Percentiles rank a stretch among this genome's conserved stretches.
These are phyloP conservation scores for Cephalopachus bancanus DNA, from an alignment of 2,797 vertebrate species.

Conservation along the genomic window DNA sequence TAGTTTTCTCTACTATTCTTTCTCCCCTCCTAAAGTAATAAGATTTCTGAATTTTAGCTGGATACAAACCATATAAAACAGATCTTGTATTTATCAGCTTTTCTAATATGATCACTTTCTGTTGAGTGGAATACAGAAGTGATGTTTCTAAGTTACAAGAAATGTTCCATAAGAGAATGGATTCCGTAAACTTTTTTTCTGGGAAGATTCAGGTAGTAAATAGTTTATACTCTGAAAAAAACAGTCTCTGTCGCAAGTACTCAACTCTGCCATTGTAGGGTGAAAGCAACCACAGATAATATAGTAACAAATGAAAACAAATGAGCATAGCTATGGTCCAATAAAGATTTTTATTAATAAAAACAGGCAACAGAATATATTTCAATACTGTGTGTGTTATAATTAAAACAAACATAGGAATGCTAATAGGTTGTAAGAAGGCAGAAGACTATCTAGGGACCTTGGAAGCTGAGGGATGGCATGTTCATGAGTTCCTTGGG, in stretches of 20 bases:
- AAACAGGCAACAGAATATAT: not conserved
- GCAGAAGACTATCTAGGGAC: not conserved
- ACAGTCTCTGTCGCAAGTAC: not conserved
- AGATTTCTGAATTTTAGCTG: not conserved
- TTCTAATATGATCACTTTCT: not conserved
- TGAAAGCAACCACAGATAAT: not conserved
- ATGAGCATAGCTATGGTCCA: not conserved
- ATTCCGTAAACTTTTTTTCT: not conserved
- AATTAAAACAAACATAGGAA: not conserved
- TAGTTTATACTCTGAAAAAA: not conserved
- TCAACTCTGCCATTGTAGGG: not conserved
- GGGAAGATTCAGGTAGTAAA: not conserved
- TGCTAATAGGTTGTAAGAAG: not conserved
- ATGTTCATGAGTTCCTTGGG: not conserved
- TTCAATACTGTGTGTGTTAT: not conserved
- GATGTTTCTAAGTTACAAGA: not conserved
- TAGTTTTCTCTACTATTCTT: not conserved
- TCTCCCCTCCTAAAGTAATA: not conserved
- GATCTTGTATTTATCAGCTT: not conserved
- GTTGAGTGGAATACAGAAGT: not conserved
- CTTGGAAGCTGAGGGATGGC: not conserved
- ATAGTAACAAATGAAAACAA: not conserved
- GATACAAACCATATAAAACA: not conserved
- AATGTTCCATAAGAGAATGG: not conserved
- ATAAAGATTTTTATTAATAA: not conserved